Evolutionary conservation across 2,797 vertebrate species (phyloP).

Genomic region (Peromyscus eremicus): DNA sequence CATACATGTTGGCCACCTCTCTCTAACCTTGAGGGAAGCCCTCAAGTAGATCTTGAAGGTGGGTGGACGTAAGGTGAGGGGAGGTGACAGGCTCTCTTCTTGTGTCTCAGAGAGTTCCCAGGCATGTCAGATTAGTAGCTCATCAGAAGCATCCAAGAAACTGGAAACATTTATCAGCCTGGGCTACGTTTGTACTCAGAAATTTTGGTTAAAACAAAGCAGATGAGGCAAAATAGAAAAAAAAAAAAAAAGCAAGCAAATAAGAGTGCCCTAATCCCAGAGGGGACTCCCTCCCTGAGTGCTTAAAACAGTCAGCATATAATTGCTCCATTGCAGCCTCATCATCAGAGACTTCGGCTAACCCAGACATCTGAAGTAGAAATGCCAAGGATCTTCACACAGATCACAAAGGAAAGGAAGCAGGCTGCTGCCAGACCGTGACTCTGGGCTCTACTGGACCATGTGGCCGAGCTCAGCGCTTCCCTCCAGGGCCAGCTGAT

Average conservation of each 20-base stretch:
- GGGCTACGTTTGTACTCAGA: background rate
- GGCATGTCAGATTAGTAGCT: background rate
- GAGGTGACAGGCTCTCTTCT: background rate
- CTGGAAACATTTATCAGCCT: background rate
- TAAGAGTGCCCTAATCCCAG: background rate
- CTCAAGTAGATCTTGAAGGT: background rate
- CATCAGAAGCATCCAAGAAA: background rate
- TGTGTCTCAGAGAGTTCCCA: background rate
- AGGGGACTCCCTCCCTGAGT: background rate
- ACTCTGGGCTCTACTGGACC: background rate
- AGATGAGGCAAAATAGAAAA: background rate
- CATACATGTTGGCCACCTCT: accelerated
- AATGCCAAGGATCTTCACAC: background rate
- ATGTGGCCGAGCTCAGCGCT: background rate
- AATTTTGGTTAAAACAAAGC: constrained; percentile 16
- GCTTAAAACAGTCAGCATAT: background rate
- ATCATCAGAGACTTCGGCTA: background rate
- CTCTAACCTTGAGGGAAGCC: accelerated
- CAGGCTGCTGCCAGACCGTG: background rate
- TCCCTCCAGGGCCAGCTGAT: background rate
- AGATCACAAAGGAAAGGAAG: background rate
- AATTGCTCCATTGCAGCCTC: background rate
- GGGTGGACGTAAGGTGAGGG: background rate
- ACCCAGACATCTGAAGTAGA: background rate
- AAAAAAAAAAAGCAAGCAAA: background rate